Evolutionary conservation across 2,888 invertebrate species (phyloP), one percentile per base, ranked within the genome.

Genomic region (Halictus quadricinctus): DNA sequence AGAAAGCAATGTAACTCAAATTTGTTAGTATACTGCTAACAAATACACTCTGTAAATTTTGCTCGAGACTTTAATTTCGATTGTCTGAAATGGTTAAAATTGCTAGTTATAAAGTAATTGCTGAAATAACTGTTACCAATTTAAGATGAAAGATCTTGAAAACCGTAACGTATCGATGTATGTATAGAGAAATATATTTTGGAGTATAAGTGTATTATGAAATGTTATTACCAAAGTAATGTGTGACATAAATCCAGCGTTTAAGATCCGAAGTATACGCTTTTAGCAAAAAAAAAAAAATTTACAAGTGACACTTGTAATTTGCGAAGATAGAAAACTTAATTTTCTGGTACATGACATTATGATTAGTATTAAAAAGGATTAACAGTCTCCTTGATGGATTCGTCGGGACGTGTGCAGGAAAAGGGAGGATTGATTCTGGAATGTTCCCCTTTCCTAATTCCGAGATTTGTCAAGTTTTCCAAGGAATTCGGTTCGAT

Each of bases 391-490:
- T 58, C 75, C 82, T 58, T 36, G 64, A 13, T 70, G n/a, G 43
- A 79, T 50, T 66, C 21, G 50, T 73, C 18, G 58, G 76, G 70
- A 58, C 73, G 76, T 87, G 87, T 87, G 80, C 87, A 83, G 87
- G 86, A 83, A 86, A 86, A 78, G 83, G 87, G 87, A 83, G 69
- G 80, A 87, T 85, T 75, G 29, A 7, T 36, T 29, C 72, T 48
- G 13, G 13, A 80, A 86, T 85, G 72, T 83, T 86, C 83, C 87
- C 87, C 76, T 86, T 83, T 83, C 83, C 83, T 87, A 86, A 73
- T 72, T n/a, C 36, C 13, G 50, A 69, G 77, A 85, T 80, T 81
- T 83, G 74, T 82, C 79, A 69, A 66, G 58, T 41, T 66, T 74
- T 25, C 48, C n/a, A 41, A 21, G 64, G 72, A 1, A 66, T 79